A percentile compares a stretch with the other conserved stretches of the same genome.
Evolutionary conservation across 2,113 vertebrate genomes (phyloP).

Genomic region (Lathamus discolor): DNA sequence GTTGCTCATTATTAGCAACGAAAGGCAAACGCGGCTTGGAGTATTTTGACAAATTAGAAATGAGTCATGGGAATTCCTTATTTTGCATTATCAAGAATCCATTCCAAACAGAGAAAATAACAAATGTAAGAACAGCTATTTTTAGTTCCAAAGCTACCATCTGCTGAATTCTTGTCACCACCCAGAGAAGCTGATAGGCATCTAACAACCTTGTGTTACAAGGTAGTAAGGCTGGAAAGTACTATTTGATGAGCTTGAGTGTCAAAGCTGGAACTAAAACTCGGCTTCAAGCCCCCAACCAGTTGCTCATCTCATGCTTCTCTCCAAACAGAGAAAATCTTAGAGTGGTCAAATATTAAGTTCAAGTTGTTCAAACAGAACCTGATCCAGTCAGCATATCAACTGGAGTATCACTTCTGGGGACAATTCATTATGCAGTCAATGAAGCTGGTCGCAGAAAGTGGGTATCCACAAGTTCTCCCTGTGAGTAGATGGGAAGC

Average conservation of each 20-base stretch:
- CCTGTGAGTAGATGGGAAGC: constrained; percentile 33
- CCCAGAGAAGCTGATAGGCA: background rate
- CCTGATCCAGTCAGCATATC: background rate
- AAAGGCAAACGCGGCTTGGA: background rate
- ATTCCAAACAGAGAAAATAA: background rate
- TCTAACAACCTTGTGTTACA: background rate
- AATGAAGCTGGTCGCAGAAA: background rate
- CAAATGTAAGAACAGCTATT: background rate
- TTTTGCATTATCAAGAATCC: background rate
- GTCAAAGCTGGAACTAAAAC: background rate
- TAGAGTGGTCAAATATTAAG: constrained; percentile 16
- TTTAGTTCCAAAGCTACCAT: background rate
- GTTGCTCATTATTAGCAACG: background rate
- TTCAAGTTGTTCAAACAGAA: constrained; percentile 17
- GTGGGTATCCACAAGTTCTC: background rate
- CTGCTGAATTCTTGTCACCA: background rate
- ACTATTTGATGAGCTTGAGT: background rate
- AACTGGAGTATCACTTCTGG: background rate
- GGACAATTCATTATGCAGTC: background rate
- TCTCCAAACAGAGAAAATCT: background rate
- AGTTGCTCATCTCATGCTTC: background rate
- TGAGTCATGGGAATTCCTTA: background rate
- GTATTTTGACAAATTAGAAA: background rate
- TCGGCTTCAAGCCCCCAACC: background rate
- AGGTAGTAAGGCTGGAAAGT: background rate